Evolutionary conservation across 1,140 invertebrate genomes (phyloP), one percentile per base, ranked within the genome.

Genomic region (Cheumatopsyche charites): DNA sequence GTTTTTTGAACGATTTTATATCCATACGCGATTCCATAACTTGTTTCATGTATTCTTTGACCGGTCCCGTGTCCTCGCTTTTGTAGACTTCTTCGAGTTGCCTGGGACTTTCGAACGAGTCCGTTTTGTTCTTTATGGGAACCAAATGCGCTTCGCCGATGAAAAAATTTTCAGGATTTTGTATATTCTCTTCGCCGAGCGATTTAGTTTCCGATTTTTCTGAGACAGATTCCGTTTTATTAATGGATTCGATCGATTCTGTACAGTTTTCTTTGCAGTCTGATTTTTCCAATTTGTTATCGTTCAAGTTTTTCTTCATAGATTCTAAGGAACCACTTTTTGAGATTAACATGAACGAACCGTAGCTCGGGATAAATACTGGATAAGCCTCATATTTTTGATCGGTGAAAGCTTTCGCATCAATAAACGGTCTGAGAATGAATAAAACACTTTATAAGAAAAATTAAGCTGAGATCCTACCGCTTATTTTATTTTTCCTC

Each of bases 141-240:
- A 75, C 73, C 43, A 75, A 45, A 73, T 75, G 74, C 17, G 71
- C 72, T 52, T 75, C 67, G 42, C 74, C 74, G 4, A 75, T 55
- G 29, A 55, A 71, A 36, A 73, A 42, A 17, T 73, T 43, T 43
- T 68, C 29, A 36, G 7, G n/a, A n/a, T n/a, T n/a, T n/a, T n/a
- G 23, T 61, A 19, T 12, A 47, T 67, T 43, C 25, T 58, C 25
- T 1, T 62, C 29, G 41, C 17, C 42, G 13, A 55, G 47, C 6
- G 11, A 25, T 55, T 43, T 55, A 13, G 13, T 36, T 43, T 65
- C 23, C 1, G 43, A 25, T 36, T 65, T 25, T 65, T 43, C 36
- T 67, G 5, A 9, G 43, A 17, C 17, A 25, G 36, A 9, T 41
- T 2, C n/a, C 5, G 62, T 15, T 19, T 4, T 36, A 25, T 65